Conservation (phyloP, 2,797 vertebrate species). For the Falco rusticolus region DNA sequence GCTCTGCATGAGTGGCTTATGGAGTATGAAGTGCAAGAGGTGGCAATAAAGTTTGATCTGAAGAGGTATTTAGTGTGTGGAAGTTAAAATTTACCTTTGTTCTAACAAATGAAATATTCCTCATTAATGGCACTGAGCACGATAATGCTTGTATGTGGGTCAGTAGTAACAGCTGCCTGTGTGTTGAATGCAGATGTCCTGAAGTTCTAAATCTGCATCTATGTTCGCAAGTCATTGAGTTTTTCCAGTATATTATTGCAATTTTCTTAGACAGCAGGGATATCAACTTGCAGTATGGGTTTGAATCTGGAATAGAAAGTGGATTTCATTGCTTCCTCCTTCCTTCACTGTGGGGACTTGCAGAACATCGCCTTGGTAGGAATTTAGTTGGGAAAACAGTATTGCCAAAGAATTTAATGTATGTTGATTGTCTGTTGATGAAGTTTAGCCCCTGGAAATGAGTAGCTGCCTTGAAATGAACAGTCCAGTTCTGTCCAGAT, state of each 20-base stretch:
- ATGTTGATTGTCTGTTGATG: background rate
- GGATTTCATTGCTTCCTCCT: background rate
- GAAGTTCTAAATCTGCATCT: background rate
- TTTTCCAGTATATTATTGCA: background rate
- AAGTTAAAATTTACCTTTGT: background rate
- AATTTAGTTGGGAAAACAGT: background rate
- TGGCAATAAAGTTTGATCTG: background rate
- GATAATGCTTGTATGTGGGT: background rate
- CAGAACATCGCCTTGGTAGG: background rate
- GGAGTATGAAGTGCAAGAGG: background rate
- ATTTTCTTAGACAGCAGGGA: background rate
- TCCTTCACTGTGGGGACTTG: background rate
- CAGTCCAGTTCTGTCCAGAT: background rate
- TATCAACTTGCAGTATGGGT: background rate
- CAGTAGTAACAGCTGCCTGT: background rate
- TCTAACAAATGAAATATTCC: background rate
- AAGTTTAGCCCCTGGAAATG: background rate
- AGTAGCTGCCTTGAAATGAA: background rate
- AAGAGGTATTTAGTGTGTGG: background rate
- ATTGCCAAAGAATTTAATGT: background rate
- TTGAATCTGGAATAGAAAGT: background rate
- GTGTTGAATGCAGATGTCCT: background rate
- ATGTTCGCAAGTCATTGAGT: background rate
- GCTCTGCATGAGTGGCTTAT: background rate
- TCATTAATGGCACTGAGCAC: background rate